Evolutionary conservation across 2,888 invertebrate species (phyloP).

Genomic region (Trimorus sp.): DNA sequence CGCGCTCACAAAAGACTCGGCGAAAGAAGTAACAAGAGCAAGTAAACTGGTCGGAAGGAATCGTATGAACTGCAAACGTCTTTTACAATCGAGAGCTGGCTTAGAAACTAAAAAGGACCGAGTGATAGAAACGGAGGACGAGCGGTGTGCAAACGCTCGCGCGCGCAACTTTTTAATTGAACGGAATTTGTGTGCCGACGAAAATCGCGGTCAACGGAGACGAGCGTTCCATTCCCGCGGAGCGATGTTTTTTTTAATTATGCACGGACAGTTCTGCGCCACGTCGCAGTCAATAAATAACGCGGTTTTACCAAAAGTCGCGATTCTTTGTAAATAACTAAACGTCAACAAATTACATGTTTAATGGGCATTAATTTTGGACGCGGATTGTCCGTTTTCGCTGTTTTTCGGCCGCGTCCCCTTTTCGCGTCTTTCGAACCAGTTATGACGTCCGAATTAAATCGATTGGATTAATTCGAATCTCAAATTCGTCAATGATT

Average conservation of each 20-base stretch:
- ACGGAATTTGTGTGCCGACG: background rate
- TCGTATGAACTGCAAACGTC: conserved; percentile 62
- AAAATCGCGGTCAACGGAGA: background rate
- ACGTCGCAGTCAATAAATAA: too few relatives aligned
- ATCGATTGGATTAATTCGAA: conserved; percentile 39
- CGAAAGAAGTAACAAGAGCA: conserved; percentile 57
- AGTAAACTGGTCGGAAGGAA: conserved; percentile 62
- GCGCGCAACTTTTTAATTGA: conserved; percentile 19
- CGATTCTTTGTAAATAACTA: too few relatives aligned
- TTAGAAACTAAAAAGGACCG: conserved; percentile 51
- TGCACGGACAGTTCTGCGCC: too few relatives aligned
- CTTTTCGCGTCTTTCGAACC: background rate
- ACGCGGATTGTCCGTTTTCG: background rate
- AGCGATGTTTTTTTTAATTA: too few relatives aligned
- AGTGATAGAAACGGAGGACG: conserved; percentile 57
- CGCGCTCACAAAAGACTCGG: conserved; percentile 42
- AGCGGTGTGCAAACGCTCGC: conserved; percentile 55
- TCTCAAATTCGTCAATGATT: conserved; percentile 21
- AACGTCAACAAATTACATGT: too few relatives aligned
- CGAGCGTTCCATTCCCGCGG: too few relatives aligned
- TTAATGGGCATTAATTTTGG: conserved; percentile 21
- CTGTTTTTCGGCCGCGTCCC: background rate
- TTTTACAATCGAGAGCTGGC: conserved; percentile 55
- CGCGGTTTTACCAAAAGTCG: too few relatives aligned
- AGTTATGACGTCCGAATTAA: conserved; percentile 34